phyloP scores from a whole-genome alignment of 2,888 invertebrate species.

The Rhodophaea formosa region DNA sequence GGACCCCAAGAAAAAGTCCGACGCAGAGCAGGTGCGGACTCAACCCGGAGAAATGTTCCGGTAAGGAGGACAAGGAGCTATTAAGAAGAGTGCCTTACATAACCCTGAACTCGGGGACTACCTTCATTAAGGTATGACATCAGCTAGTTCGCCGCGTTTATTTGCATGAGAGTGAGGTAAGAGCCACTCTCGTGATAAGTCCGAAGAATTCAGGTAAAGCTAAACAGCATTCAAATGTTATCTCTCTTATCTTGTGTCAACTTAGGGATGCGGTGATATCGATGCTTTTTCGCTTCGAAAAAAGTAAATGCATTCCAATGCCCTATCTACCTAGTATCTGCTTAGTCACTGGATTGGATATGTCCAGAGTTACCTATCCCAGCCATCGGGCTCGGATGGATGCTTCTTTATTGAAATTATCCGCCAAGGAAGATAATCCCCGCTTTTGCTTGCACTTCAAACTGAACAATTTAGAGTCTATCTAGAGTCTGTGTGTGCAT shows the following conservation, averaged over 20 bases:
- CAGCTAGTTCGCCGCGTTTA: not conserved
- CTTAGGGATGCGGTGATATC: constrained; percentile 44
- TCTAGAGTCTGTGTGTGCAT: too few relatives aligned
- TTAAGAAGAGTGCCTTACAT: not conserved
- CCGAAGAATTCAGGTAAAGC: constrained; percentile 38
- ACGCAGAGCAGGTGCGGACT: too few relatives aligned
- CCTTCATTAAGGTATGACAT: not conserved
- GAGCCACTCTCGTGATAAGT: not conserved
- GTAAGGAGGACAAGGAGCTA: too few relatives aligned
- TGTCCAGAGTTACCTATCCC: too few relatives aligned
- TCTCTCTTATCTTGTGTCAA: constrained; percentile 54
- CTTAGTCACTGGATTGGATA: too few relatives aligned
- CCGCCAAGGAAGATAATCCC: too few relatives aligned
- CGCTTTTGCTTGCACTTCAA: too few relatives aligned
- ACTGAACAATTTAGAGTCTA: too few relatives aligned
- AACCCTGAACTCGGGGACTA: not conserved
- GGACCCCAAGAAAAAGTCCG: too few relatives aligned
- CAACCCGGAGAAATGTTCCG: too few relatives aligned
- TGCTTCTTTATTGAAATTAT: too few relatives aligned
- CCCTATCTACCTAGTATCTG: not conserved
- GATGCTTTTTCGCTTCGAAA: constrained; percentile 18
- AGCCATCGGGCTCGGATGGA: too few relatives aligned
- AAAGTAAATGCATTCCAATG: not conserved
- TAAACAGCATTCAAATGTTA: constrained; percentile 42
- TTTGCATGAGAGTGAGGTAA: not conserved